A percentile compares a stretch with the other conserved stretches of the same genome.
Conservation (phyloP, 2,888 invertebrate species). For the Lapara coniferarum region DNA sequence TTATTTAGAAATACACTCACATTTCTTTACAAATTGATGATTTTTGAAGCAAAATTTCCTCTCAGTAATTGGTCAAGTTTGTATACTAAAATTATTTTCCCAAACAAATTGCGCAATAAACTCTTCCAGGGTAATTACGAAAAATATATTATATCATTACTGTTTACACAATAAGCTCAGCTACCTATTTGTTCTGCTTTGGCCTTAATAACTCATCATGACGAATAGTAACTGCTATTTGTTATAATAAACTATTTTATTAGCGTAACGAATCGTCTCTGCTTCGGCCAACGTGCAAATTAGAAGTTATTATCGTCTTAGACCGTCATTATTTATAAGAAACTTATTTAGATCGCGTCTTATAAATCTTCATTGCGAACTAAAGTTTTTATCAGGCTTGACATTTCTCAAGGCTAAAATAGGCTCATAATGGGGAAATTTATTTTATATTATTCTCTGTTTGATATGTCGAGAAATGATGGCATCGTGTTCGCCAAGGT, state of each 20-base stretch:
- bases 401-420: not conserved
- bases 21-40: not conserved
- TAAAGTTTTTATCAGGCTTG: slow-evolving; percentile 13
- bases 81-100: not conserved
- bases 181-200: slow-evolving; percentile 13
- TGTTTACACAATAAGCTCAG: slow-evolving; percentile 9
- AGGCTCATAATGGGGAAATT: not conserved
- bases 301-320: slow-evolving; percentile 41
- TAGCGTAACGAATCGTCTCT: slow-evolving; percentile 29
- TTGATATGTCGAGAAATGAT: slow-evolving; percentile 1
- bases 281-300: slow-evolving; percentile 43
- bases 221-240: slow-evolving; percentile 32
- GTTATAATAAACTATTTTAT: slow-evolving; percentile 37
- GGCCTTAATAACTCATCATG: slow-evolving; percentile 35
- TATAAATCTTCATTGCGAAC: slow-evolving; percentile 19
- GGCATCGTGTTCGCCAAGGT: not conserved
- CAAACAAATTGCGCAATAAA: not conserved
- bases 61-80: not conserved
- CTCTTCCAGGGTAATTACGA: not conserved
- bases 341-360: slow-evolving; percentile 8
- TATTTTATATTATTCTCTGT: slow-evolving; percentile 4
- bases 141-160: slow-evolving; percentile 11
- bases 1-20: not conserved
- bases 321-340: slow-evolving; percentile 11
- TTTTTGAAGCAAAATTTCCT: not conserved